Conservation (phyloP, 2,888 invertebrate species). For the Aphelenchoides bicaudatus region DNA sequence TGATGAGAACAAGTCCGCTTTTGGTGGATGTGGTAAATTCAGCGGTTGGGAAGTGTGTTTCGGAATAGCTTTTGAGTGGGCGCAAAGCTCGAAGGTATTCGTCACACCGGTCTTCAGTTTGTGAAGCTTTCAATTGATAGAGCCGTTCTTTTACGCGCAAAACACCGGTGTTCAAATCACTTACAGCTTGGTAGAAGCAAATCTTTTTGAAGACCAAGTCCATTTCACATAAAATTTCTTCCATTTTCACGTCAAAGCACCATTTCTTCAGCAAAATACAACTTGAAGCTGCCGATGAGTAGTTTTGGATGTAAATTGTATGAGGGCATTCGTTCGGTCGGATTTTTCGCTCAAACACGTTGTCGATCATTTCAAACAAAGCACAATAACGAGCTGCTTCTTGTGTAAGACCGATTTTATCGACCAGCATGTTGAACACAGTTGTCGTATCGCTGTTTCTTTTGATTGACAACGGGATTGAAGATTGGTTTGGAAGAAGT, state of each 20-base stretch:
- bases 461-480: constrained; percentile 73
- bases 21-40: constrained; percentile 80
- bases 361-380: constrained; percentile 88
- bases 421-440: constrained; percentile 34
- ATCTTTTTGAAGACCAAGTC: constrained; percentile 72
- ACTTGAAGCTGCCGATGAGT: constrained; percentile 91
- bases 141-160: constrained; percentile 61
- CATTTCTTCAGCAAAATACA: constrained; percentile 74
- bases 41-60: constrained; percentile 89
- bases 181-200: constrained; percentile 61
- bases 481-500: constrained; percentile 75
- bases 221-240: constrained; percentile 66
- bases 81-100: constrained; percentile 79
- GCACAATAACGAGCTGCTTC: constrained; percentile 70
- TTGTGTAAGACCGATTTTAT: constrained; percentile 18
- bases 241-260: constrained; percentile 61
- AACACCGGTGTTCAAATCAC: constrained; percentile 58
- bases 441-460: constrained; percentile 76
- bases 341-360: constrained; percentile 75
- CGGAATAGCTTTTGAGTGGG: constrained; percentile 84
- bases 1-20: constrained; percentile 77
- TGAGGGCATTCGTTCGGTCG: constrained; percentile 84
- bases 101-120: constrained; percentile 78
- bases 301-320: constrained; percentile 96
- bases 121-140: constrained; percentile 91